Evolutionary conservation across 2,888 invertebrate species (phyloP), one percentile per base, ranked within the genome.

Genomic region (Agelastica alni): DNA sequence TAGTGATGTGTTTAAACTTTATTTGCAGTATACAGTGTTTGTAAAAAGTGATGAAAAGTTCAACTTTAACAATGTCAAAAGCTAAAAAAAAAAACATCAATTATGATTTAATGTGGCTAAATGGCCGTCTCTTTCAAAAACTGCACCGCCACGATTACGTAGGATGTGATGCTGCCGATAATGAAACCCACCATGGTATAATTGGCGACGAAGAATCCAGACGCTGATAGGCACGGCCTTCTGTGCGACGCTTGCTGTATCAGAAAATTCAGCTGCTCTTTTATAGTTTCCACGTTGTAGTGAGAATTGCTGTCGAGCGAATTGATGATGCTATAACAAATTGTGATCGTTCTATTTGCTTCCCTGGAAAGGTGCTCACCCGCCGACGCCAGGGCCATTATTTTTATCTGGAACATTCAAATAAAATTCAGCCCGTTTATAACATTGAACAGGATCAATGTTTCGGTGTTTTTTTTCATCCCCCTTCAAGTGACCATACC

Each of bases 151-250:
- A 58, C 51, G 1, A 58, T 53, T 7, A 53, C 51, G 13, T 58
- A 51, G 10, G 58, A 58, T 4, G 58, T 58, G n/a, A 58, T 39
- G 18, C 46, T 53, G 4, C 46, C 18, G 10, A 53, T 44, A 6
- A 58, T 34, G 14, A 54, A 58, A 2, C 58, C 53, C 17, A 54
- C 47, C 53, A 58, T 53, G 7, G 22, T 42, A 9, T 45, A 58
- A 20, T 58, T 47, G n/a, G 51, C 53, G 3, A 36, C 16, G 28
- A 58, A 58, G 17, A 53, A 58, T 17, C 58, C 53, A 20, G 46
- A 45, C 2, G 53, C 58, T 3, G 26, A 30, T 7, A 54, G 18
- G 28, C 18, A 22, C 3, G 53, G 51, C 17, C 32, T 45, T 14
- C 58, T 51, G 10, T 37, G 18, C 9, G n/a, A 28, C 9, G 53